Conservation (phyloP, 2,888 invertebrate species). For the Synergus japonicus region DNA sequence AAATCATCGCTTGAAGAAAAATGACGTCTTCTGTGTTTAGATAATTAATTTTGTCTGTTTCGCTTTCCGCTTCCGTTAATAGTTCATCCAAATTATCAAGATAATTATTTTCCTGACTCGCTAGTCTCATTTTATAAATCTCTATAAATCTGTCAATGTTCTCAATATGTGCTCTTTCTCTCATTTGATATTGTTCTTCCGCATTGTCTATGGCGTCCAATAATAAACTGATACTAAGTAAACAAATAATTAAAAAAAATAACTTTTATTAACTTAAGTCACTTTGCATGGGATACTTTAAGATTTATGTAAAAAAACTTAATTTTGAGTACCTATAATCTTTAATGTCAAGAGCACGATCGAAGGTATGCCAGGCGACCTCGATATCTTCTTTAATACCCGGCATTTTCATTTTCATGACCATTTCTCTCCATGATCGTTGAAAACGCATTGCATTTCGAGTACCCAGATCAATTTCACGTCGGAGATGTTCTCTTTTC, state of each 20-base stretch:
- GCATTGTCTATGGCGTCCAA: slow-evolving; percentile 75
- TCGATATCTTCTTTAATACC: slow-evolving; percentile 74
- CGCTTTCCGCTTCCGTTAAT: slow-evolving; percentile 45
- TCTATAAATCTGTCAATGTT: slow-evolving; percentile 73
- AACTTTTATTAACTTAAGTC: background rate
- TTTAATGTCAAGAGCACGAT: slow-evolving; percentile 77
- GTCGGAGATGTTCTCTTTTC: slow-evolving; percentile 69
- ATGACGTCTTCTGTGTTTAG: slow-evolving; percentile 52
- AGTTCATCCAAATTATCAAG: slow-evolving; percentile 51
- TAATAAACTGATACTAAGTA: slow-evolving; percentile 63
- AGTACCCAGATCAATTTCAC: slow-evolving; percentile 75
- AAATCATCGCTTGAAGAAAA: slow-evolving; percentile 56
- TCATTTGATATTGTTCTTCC: slow-evolving; percentile 76
- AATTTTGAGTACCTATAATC: slow-evolving; percentile 71
- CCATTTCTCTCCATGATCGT: slow-evolving; percentile 75
- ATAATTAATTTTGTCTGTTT: slow-evolving; percentile 50
- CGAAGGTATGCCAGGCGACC: slow-evolving; percentile 77
- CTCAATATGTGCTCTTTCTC: slow-evolving; percentile 72
- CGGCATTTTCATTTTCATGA: slow-evolving; percentile 74
- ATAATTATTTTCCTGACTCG: slow-evolving; percentile 53
- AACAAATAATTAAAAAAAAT: slow-evolving; percentile 8
- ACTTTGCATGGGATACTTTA: background rate
- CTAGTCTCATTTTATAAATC: slow-evolving; percentile 69
- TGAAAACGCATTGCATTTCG: slow-evolving; percentile 69
- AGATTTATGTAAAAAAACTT: background rate